These are phyloP conservation scores for Columba livia DNA, from an alignment of 2,113 vertebrate species.

Conservation along the genomic window DNA sequence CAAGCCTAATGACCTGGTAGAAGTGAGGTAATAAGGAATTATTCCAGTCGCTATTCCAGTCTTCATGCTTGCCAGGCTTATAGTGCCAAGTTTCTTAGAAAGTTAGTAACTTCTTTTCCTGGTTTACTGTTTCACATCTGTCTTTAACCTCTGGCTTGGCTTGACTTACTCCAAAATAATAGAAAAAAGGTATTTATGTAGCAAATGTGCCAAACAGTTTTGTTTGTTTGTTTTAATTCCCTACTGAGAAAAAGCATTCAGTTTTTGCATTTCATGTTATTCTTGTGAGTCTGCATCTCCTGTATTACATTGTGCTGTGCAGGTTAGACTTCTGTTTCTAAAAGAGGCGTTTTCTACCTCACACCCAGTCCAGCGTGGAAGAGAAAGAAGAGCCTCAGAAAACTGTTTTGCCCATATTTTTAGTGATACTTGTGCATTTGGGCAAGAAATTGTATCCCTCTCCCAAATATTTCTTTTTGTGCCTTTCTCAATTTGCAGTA, in stretches of 20 bases:
- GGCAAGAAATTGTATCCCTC: not conserved
- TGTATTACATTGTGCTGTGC: not conserved
- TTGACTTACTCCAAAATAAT: not conserved
- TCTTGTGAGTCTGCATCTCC: not conserved
- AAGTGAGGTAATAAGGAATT: conserved; percentile 87
- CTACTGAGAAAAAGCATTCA: not conserved
- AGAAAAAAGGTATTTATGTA: not conserved
- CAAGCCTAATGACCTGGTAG: conserved; percentile 97
- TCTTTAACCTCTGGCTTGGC: not conserved
- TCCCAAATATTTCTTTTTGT: not conserved
- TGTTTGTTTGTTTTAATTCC: not conserved
- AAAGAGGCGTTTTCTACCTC: not conserved
- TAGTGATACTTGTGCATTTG: not conserved
- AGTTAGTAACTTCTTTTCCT: not conserved
- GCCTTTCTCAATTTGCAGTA: not conserved
- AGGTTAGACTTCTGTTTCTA: not conserved
- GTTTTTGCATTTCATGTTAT: not conserved
- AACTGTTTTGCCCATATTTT: not conserved
- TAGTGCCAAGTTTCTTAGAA: not conserved
- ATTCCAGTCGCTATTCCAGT: not conserved
- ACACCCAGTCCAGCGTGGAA: not conserved
- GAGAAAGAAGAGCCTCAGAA: not conserved
- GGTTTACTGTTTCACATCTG: not conserved
- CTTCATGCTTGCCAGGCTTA: not conserved
- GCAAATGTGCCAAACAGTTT: not conserved